A percentile compares a stretch with the other conserved stretches of the same genome.
phyloP scores from a whole-genome alignment of 1,140 invertebrate species.

The Grapholita molesta region DNA sequence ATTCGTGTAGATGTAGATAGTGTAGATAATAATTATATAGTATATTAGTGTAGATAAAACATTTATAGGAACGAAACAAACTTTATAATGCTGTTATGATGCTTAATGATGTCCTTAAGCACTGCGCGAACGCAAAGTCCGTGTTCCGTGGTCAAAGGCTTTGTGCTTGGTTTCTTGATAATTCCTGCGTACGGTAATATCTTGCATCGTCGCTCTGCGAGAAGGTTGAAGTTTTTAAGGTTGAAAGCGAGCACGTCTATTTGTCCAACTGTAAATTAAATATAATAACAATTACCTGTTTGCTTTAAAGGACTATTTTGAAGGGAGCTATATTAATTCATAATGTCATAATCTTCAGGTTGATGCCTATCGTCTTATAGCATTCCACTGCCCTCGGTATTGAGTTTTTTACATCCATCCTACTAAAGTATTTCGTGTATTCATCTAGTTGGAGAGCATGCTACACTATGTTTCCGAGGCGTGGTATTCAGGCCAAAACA shows the following conservation, averaged over 20 bases:
- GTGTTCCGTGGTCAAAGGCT: constrained; percentile 18
- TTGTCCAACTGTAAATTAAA: constrained; percentile 69
- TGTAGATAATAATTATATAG: no score
- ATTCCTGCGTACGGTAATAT: neutral
- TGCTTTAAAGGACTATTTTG: no score
- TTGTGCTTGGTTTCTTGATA: constrained; percentile 31
- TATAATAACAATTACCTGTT: neutral
- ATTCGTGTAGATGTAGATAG: no score
- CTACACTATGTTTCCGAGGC: no score
- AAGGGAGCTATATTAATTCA: no score
- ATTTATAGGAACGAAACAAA: constrained; percentile 23
- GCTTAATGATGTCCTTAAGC: constrained; percentile 61
- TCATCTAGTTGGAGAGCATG: no score
- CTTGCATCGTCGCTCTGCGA: constrained; percentile 48
- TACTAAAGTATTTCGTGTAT: no score
- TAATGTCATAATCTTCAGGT: no score
- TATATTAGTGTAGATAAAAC: constrained; percentile 4
- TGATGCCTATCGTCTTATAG: no score
- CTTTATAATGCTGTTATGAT: constrained; percentile 68
- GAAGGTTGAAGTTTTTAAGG: constrained; percentile 58
- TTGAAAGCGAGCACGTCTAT: constrained; percentile 71
- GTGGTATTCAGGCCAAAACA: no score
- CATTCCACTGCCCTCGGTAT: no score
- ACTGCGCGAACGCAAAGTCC: constrained; percentile 39
- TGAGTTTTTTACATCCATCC: no score